A percentile compares a stretch with the other conserved stretches of the same genome.
Evolutionary conservation across 2,888 invertebrate species (phyloP).

Genomic region (Noctua fimbriata): DNA sequence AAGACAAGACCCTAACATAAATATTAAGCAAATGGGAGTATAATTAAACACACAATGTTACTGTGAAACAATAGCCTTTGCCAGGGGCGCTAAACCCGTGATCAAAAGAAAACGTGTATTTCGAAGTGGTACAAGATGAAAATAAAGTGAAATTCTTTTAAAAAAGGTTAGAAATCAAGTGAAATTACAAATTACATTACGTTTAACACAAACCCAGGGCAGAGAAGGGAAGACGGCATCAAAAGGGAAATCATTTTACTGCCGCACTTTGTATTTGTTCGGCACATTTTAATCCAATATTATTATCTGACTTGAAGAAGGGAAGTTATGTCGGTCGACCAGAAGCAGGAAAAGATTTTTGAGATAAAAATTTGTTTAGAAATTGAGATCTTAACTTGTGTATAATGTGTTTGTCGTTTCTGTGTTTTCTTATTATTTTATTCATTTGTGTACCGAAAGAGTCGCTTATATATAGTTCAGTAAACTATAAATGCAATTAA

Average conservation of each 20-base stretch:
- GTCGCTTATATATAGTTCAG: too few relatives aligned
- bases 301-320: slow-evolving; percentile 63
- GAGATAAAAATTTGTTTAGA: slow-evolving; percentile 21
- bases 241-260: slow-evolving; percentile 74
- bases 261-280: slow-evolving; percentile 69
- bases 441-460: background rate
- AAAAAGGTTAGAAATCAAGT: slow-evolving; percentile 78
- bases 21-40: slow-evolving; percentile 60
- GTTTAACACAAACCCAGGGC: slow-evolving; percentile 73
- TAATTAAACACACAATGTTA: slow-evolving; percentile 64
- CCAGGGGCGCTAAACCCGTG: slow-evolving; percentile 49
- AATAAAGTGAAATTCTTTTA: slow-evolving; percentile 60
- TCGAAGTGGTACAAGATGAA: slow-evolving; percentile 51
- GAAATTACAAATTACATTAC: slow-evolving; percentile 74
- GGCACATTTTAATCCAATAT: slow-evolving; percentile 74
- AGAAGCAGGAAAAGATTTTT: slow-evolving; percentile 37
- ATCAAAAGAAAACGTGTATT: slow-evolving; percentile 61
- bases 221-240: slow-evolving; percentile 67
- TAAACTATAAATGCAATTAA: too few relatives aligned
- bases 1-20: slow-evolving; percentile 63
- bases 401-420: slow-evolving; percentile 20
- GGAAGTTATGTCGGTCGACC: slow-evolving; percentile 53
- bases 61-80: slow-evolving; percentile 55
- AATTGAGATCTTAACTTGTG: slow-evolving; percentile 25
- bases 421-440: background rate